phyloP scores from a whole-genome alignment of 2,888 invertebrate species.

The Choreutis nemorana region DNA sequence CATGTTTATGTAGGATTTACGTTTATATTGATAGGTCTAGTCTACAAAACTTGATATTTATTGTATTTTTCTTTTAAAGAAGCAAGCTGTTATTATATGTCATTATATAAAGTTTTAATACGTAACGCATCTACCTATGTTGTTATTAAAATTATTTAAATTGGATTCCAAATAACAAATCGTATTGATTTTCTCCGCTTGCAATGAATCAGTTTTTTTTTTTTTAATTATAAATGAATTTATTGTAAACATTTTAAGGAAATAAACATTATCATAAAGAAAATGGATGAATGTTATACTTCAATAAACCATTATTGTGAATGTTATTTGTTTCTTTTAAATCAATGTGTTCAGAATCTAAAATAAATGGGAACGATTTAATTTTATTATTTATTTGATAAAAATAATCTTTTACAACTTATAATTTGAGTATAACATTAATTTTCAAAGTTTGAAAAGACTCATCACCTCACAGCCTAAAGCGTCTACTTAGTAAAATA shows the following conservation, averaged over 20 bases:
- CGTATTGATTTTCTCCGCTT: no score
- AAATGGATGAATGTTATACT: conserved; percentile 25
- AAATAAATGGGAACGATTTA: conserved; percentile 4
- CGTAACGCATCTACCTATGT: no score
- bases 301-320: conserved; percentile 27
- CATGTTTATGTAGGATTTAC: conserved; percentile 20
- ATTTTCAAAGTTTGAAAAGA: conserved; percentile 24
- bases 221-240: no score
- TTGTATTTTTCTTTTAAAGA: no score
- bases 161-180: no score
- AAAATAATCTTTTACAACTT: conserved; percentile 23
- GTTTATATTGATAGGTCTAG: conserved; percentile 21
- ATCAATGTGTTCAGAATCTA: conserved; percentile 10
- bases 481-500: conserved; percentile 21
- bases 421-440: conserved; percentile 33
- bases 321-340: conserved; percentile 13
- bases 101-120: no score
- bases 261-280: no score
- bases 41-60: no score
- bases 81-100: no score
- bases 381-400: conserved; percentile 22
- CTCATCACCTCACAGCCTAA: conserved; percentile 48
- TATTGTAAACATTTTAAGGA: no score
- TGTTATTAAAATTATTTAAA: no score
- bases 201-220: no score